Conservation (phyloP, 2,113 vertebrate species). For the Anoplopoma fimbria region DNA sequence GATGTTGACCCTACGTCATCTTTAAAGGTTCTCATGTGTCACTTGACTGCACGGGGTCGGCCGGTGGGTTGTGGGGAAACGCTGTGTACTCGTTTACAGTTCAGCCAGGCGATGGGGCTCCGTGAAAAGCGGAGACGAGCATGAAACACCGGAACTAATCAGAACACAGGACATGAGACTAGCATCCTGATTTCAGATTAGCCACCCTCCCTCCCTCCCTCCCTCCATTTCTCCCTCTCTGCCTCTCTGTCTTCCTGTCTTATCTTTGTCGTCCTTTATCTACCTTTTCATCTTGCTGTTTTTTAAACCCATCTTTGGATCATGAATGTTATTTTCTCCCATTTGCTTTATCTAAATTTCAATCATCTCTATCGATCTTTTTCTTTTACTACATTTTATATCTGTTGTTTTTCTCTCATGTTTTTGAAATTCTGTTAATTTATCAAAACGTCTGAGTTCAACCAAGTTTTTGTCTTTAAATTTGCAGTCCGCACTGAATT, state of each 20-base stretch:
- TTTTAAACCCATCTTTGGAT: neutral
- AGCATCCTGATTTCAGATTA: constrained; percentile 80
- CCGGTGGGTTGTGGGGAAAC: neutral
- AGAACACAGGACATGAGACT: constrained; percentile 57
- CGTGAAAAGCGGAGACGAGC: constrained; percentile 65
- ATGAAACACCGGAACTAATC: constrained; percentile 78
- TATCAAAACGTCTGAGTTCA: neutral
- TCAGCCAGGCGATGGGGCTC: constrained; percentile 53
- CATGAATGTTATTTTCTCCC: neutral
- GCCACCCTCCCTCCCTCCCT: constrained; percentile 21
- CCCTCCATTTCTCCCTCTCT: neutral
- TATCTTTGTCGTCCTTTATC: constrained; percentile 29
- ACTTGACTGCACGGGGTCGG: constrained; percentile 3
- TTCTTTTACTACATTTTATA: neutral
- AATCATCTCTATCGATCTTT: neutral
- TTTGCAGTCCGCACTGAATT: neutral
- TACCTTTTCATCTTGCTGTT: neutral
- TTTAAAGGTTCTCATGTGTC: constrained; percentile 27
- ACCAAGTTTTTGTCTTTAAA: neutral
- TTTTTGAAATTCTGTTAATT: neutral
- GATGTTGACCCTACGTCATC: constrained; percentile 34
- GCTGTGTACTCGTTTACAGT: constrained; percentile 3
- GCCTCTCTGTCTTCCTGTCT: constrained; percentile 8
- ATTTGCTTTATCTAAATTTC: neutral
- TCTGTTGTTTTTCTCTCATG: neutral